Evolutionary conservation across 2,888 invertebrate species (phyloP), one percentile per base, ranked within the genome.

Genomic region (Amblyteles armatorius): DNA sequence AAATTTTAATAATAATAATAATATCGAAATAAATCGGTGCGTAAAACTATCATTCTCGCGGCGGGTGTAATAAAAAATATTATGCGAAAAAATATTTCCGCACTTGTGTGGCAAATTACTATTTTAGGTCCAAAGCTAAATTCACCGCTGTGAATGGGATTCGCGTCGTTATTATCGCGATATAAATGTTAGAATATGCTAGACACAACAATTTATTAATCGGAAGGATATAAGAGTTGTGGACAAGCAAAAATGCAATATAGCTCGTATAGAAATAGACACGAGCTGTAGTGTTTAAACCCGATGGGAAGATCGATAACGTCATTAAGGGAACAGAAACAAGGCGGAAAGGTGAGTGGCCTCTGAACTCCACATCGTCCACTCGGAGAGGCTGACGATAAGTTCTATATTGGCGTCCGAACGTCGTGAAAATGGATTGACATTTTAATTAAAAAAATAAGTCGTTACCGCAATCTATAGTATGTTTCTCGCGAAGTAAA

Each of bases 321-420:
- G 81, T 81, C 84, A 81, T 84, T 74, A 78, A 50, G 78, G 78
- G 74, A 63, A 79, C 36, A 36, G 84, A 81, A 84, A 81, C 68
- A 73, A 55, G 69, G 74, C 78, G 81, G 68, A 84, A 81, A 81
- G 81, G 84, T 81, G 69, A 81, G 55, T 74, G 84, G 78, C 55
- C 84, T 78, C 44, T 81, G 81, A 74, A 78, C 73, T 63, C 81
- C 26, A 22, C 26, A 40, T 77, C 76, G 40, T 73, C 13, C 13
- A n/a, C 29, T 26, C 29, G 65, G 52, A 80, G 22, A 11, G 44
- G 36, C 40, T 22, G 29, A 16, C n/a, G 44, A 77, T 78, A 65
- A 74, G 74, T 78, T 73, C 44, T 48, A 73, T 81, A 69, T 60
- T 60, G 67, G 26, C 22, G 55, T 63, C 26, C n/a, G 26, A 67